Conservation (phyloP, 2,797 vertebrate species). For the Danio albolineatus region DNA sequence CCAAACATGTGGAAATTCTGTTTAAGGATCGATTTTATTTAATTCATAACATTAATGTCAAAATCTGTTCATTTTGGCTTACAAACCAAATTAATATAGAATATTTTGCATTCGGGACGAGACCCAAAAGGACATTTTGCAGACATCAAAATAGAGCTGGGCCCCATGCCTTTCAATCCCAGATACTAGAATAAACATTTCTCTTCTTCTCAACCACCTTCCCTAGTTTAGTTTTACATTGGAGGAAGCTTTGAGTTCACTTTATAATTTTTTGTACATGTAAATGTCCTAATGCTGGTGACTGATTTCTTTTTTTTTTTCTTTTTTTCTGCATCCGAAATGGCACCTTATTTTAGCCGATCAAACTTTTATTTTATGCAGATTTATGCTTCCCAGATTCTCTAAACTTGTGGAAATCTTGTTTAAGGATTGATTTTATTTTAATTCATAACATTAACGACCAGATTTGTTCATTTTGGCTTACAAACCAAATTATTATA, state of each 20-base stretch:
- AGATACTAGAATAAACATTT: conserved; percentile 83
- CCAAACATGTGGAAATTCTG: conserved; percentile 37
- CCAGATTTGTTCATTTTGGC: no score
- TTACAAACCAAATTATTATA: not conserved
- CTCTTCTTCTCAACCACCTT: no score
- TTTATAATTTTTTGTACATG: no score
- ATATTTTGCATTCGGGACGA: no score
- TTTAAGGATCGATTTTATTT: conserved; percentile 22
- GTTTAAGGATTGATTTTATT: no score
- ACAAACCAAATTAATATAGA: not conserved
- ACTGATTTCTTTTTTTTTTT: no score
- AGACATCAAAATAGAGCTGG: conserved; percentile 95
- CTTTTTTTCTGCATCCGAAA: conserved; percentile 52
- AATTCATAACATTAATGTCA: conserved; percentile 40
- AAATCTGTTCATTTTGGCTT: not conserved
- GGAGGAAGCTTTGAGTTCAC: no score
- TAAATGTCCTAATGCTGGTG: no score
- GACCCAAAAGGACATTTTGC: no score
- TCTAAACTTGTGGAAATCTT: conserved; percentile 31
- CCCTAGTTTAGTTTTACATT: no score
- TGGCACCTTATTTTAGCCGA: conserved; percentile 22
- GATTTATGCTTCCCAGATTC: conserved; percentile 22
- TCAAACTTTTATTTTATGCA: not conserved
- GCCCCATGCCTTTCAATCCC: conserved; percentile 92
- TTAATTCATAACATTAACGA: no score